Base-by-base conservation (phyloP, 2,797 vertebrate species). In the Cyprinella venusta region DNA sequence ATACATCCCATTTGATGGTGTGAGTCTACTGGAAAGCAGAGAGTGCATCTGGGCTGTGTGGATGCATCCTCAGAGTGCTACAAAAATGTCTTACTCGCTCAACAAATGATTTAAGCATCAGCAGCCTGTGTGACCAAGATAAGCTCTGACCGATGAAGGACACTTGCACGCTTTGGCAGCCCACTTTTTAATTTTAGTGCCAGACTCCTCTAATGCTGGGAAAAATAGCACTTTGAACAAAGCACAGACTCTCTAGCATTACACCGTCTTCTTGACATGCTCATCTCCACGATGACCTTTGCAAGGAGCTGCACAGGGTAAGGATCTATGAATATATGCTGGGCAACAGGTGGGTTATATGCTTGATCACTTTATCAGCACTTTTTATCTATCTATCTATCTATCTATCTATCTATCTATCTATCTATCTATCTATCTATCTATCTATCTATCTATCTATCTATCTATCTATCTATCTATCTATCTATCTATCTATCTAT, bases 71-170 rank as follows among this genome's bases (percentile, higher is more conserved):
- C 70, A 81, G 21, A 74, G 67, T 63, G n/a, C 42, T 67, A 61
- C 71, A 69, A 76, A 81, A 81, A 72, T 67, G 42, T 72, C 74
- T 63, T 68, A 83, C 61, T 64, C 56, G 70, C 80, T 72, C 40
- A 70, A 65, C 30, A 77, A 84, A 82, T 64, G 76, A 78, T 61
- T 88, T 84, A 85, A 88, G 84, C 86, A 77, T 87, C 63, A 50
- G 72, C 59, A 36, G 86, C 33, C 86, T 89, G 88, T 8, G 26
- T 21, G 48, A 70, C 59, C 45, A 67, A 86, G 88, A 89, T 89
- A 89, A 89, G 83, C 83, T 5, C 4, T 71, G 30, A 33, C 30
- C 84, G 80, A 68, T 88, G 75, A 88, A 81, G 52, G 83, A 80
- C 4, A 33, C 42, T 76, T 56, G 82, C 64, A 42, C 3, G 59